Conservation (phyloP, 2,888 invertebrate species). For the Heliconius ismenius region DNA sequence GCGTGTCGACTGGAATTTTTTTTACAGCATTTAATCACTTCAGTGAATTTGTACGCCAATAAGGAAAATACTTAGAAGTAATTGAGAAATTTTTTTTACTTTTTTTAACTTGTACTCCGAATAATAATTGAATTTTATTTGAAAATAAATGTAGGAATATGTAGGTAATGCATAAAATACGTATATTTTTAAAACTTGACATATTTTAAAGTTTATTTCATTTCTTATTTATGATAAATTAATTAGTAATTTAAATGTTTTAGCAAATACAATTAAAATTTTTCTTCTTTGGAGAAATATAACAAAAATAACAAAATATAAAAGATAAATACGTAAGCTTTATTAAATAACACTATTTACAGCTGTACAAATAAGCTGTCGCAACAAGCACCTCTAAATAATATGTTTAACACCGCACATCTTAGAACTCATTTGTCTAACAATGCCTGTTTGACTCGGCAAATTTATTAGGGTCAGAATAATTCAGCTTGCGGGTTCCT, state of each 20-base stretch:
- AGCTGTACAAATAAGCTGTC: slow-evolving; percentile 48
- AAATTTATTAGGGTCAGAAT: slow-evolving; percentile 81
- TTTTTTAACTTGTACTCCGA: slow-evolving; percentile 10
- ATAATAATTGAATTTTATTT: slow-evolving; percentile 24
- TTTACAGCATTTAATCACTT: slow-evolving; percentile 36
- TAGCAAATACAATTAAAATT: too few relatives aligned
- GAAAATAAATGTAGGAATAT: neutral
- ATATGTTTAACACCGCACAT: slow-evolving; percentile 51
- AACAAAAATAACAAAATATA: neutral
- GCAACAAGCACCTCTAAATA: slow-evolving; percentile 46
- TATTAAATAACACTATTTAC: slow-evolving; percentile 32
- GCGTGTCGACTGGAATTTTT: slow-evolving; percentile 28
- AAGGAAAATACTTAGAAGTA: slow-evolving; percentile 18
- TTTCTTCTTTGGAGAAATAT: neutral
- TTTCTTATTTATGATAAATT: neutral
- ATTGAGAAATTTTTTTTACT: neutral
- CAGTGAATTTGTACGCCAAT: slow-evolving; percentile 29
- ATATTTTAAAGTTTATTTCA: neutral
- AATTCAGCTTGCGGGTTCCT: slow-evolving; percentile 78
- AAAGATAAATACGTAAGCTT: too few relatives aligned
- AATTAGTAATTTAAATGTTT: neutral
- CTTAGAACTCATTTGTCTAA: slow-evolving; percentile 72
- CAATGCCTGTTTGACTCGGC: slow-evolving; percentile 74
- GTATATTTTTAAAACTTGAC: neutral
- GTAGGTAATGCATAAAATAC: neutral